A percentile compares a stretch with the other conserved stretches of the same genome.
Conservation (phyloP, 2,888 invertebrate species). For the Anoncus sp. region DNA sequence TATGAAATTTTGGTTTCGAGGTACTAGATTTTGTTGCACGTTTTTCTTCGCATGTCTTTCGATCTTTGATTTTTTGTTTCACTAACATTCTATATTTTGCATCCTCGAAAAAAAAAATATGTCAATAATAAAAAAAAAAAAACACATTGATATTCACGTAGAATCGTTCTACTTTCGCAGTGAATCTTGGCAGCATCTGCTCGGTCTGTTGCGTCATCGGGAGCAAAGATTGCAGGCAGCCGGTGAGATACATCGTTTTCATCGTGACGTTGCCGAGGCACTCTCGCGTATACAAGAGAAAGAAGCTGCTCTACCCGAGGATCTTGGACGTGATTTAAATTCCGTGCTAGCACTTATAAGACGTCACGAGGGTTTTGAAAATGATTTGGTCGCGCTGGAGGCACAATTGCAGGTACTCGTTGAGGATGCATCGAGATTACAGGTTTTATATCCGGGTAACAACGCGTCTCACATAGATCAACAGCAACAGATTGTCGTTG, state of each 20-base stretch:
- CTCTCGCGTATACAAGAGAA: constrained; percentile 95
- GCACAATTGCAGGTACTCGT: constrained; percentile 95
- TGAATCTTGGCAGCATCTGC: constrained; percentile 93
- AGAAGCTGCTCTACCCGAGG: constrained; percentile 92
- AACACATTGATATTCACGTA: constrained; percentile 18
- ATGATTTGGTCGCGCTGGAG: constrained; percentile 96
- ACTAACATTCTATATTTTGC: constrained; percentile 38
- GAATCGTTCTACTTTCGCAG: constrained; percentile 80
- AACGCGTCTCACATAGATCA: constrained; percentile 95
- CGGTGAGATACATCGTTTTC: constrained; percentile 98
- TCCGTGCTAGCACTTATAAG: constrained; percentile 92
- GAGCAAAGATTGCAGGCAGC: constrained; percentile 96
- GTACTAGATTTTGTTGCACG: constrained; percentile 27
- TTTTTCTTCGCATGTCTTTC: constrained; percentile 47
- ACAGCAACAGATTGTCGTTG: constrained; percentile 93
- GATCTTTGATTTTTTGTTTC: constrained; percentile 36
- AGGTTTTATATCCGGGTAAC: constrained; percentile 94
- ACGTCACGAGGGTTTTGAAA: constrained; percentile 96
- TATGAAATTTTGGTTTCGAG: constrained; percentile 7
- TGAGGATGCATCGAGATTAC: constrained; percentile 95
- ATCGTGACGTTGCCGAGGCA: constrained; percentile 97
- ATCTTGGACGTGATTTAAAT: constrained; percentile 92
- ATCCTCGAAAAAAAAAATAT: constrained; percentile 63
- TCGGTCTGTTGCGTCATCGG: constrained; percentile 94
- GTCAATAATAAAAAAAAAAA: constrained; percentile 32